Percentiles rank a stretch among this genome's conserved stretches.
Conservation (phyloP, 2,888 invertebrate genomes). For the Baccha elongata region DNA sequence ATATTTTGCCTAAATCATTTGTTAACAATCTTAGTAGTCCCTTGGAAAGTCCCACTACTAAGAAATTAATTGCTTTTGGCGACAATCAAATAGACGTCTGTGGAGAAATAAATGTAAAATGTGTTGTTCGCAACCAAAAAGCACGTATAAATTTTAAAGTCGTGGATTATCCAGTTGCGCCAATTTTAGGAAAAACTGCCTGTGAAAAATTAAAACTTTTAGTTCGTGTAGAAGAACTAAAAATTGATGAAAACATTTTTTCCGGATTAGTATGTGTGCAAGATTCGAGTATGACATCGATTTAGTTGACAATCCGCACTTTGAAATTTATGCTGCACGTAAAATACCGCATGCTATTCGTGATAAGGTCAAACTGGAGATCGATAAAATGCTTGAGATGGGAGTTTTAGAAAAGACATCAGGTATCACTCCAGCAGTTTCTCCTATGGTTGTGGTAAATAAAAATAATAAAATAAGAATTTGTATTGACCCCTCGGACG, state of each 20-base stretch:
- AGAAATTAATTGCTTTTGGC: slow-evolving; percentile 7
- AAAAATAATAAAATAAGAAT: slow-evolving; percentile 9
- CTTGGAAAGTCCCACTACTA: not conserved
- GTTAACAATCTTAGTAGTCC: not conserved
- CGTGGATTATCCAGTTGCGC: not conserved
- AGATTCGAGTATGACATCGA: slow-evolving; percentile 52
- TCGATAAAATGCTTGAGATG: slow-evolving; percentile 37
- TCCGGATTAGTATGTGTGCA: slow-evolving; percentile 43
- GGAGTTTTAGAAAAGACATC: slow-evolving; percentile 40
- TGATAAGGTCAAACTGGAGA: slow-evolving; percentile 41
- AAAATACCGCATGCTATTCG: slow-evolving; percentile 40
- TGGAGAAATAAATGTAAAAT: not conserved
- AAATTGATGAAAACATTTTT: slow-evolving; percentile 10
- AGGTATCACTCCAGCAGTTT: slow-evolving; percentile 57
- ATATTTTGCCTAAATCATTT: slow-evolving; percentile 1
- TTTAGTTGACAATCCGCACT: slow-evolving; percentile 28
- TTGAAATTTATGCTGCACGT: slow-evolving; percentile 44
- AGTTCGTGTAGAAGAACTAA: not conserved
- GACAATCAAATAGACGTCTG: slow-evolving; percentile 2
- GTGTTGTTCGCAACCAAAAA: slow-evolving; percentile 8
- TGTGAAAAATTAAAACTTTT: slow-evolving; percentile 1
- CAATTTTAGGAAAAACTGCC: slow-evolving; percentile 3
- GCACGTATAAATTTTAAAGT: not conserved
- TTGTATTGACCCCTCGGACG: slow-evolving; percentile 58
- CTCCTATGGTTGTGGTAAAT: slow-evolving; percentile 46